Evolutionary conservation across 2,797 vertebrate species (phyloP).

Genomic region (Melanogrammus aeglefinus): DNA sequence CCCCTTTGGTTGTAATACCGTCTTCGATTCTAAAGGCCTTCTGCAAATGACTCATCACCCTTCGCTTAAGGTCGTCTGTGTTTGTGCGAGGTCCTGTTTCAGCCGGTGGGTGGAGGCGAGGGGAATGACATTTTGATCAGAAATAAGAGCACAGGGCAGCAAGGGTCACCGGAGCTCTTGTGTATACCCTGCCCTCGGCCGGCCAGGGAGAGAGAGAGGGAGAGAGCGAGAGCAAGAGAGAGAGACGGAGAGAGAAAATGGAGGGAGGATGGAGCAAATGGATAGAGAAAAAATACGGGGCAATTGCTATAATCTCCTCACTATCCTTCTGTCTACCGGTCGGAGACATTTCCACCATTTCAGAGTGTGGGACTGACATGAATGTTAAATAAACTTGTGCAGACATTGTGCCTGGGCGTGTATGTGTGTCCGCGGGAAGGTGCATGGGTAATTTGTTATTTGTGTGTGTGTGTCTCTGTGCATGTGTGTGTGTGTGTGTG

Average conservation of each 20-base stretch:
- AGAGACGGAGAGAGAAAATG: neutral
- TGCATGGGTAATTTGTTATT: neutral
- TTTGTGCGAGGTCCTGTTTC: constrained; percentile 57
- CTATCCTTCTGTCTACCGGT: constrained; percentile 46
- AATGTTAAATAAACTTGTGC: constrained; percentile 53
- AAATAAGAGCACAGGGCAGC: constrained; percentile 53
- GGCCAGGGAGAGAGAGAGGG: constrained; percentile 14
- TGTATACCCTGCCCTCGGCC: constrained; percentile 42
- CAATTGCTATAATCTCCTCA: constrained; percentile 20
- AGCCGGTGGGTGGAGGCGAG: constrained; percentile 41
- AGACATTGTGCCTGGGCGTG: constrained; percentile 14
- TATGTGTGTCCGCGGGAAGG: neutral
- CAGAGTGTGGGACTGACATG: constrained; percentile 49
- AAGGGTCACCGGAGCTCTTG: constrained; percentile 55
- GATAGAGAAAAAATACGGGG: neutral
- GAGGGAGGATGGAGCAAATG: constrained; percentile 31
- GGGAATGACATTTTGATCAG: constrained; percentile 66
- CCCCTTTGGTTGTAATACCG: constrained; percentile 43
- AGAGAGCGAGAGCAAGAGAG: neutral
- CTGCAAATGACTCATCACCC: constrained; percentile 32
- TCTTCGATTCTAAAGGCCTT: constrained; percentile 56
- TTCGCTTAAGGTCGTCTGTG: constrained; percentile 22
- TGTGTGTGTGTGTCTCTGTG: constrained; percentile 15
- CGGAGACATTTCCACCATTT: constrained; percentile 62
- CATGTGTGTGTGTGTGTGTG: constrained; percentile 25